These are phyloP conservation scores for Enteromius radiatus DNA, from an alignment of 2,797 vertebrate species.

Conservation along the genomic window DNA sequence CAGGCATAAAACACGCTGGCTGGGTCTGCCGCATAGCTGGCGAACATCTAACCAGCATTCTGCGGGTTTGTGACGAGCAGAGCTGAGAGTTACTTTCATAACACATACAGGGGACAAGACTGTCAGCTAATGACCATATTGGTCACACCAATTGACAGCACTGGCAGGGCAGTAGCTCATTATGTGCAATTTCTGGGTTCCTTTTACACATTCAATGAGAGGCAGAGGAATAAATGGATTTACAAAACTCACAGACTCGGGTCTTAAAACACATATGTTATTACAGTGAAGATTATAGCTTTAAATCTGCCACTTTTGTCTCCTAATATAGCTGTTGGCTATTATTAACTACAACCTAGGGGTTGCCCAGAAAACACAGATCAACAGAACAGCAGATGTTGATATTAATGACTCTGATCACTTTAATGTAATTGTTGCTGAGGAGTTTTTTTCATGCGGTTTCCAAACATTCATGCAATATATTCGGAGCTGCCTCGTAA, in stretches of 20 bases:
- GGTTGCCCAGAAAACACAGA: conserved; percentile 45
- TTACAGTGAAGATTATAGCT: conserved; percentile 52
- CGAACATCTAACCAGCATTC: conserved; percentile 71
- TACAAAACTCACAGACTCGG: conserved; percentile 69
- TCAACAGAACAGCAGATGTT: conserved; percentile 33
- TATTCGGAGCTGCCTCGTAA: conserved; percentile 35
- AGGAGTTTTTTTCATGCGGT: conserved; percentile 30
- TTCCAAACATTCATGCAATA: conserved; percentile 40
- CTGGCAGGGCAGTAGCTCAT: conserved; percentile 78
- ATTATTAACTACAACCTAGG: conserved; percentile 48
- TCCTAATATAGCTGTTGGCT: conserved; percentile 46
- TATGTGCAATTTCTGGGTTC: conserved; percentile 79
- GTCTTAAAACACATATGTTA: conserved; percentile 52
- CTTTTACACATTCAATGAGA: conserved; percentile 76
- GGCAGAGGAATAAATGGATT: conserved; percentile 77
- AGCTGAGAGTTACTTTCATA: conserved; percentile 73
- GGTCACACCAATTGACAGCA: conserved; percentile 76
- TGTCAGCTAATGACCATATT: conserved; percentile 77
- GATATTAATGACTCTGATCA: conserved; percentile 34
- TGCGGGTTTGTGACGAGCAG: conserved; percentile 74
- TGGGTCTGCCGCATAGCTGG: conserved; percentile 71
- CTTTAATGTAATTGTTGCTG: conserved; percentile 36
- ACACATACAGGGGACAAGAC: conserved; percentile 73
- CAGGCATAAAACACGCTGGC: conserved; percentile 74
- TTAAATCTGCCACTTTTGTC: conserved; percentile 58